These are phyloP conservation scores for Cebidichthys violaceus DNA, from an alignment of 2,113 vertebrate genomes.

Conservation along the genomic window DNA sequence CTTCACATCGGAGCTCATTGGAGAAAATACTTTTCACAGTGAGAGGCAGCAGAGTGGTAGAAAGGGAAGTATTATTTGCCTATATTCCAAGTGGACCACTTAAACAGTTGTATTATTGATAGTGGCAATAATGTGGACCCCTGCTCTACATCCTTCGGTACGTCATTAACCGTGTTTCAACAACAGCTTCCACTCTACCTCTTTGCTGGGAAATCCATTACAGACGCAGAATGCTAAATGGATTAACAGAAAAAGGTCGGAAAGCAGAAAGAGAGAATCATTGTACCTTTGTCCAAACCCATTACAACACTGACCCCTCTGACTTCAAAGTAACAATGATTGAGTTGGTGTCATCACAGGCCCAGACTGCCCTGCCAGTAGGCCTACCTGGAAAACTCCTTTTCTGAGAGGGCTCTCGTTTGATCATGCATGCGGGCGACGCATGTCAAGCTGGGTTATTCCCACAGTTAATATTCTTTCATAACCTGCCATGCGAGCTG, in stretches of 20 bases:
- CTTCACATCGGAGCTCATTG: slow-evolving; percentile 70
- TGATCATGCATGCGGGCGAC: slow-evolving; percentile 79
- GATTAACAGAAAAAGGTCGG: slow-evolving; percentile 77
- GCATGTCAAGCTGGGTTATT: slow-evolving; percentile 83
- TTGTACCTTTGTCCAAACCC: slow-evolving; percentile 78
- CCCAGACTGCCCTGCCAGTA: slow-evolving; percentile 77
- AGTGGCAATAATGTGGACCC: slow-evolving; percentile 77
- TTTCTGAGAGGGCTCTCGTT: slow-evolving; percentile 76
- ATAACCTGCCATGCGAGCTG: slow-evolving; percentile 80
- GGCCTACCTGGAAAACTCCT: slow-evolving; percentile 82
- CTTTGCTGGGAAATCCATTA: slow-evolving; percentile 81
- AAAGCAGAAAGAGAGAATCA: slow-evolving; percentile 73
- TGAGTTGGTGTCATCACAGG: slow-evolving; percentile 80
- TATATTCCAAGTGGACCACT: slow-evolving; percentile 79
- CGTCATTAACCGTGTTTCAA: slow-evolving; percentile 77
- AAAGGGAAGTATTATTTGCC: slow-evolving; percentile 81
- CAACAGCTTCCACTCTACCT: slow-evolving; percentile 69
- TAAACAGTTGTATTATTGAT: slow-evolving; percentile 82
- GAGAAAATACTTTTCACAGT: slow-evolving; percentile 71
- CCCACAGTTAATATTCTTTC: slow-evolving; percentile 85
- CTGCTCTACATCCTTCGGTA: slow-evolving; percentile 75
- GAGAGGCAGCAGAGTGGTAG: slow-evolving; percentile 65
- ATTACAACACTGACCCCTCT: slow-evolving; percentile 79
- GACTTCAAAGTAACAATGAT: slow-evolving; percentile 81
- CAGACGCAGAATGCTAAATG: slow-evolving; percentile 75